Evolutionary conservation across 2,888 invertebrate species (phyloP).

Genomic region (Caenorhabditis angaria): DNA sequence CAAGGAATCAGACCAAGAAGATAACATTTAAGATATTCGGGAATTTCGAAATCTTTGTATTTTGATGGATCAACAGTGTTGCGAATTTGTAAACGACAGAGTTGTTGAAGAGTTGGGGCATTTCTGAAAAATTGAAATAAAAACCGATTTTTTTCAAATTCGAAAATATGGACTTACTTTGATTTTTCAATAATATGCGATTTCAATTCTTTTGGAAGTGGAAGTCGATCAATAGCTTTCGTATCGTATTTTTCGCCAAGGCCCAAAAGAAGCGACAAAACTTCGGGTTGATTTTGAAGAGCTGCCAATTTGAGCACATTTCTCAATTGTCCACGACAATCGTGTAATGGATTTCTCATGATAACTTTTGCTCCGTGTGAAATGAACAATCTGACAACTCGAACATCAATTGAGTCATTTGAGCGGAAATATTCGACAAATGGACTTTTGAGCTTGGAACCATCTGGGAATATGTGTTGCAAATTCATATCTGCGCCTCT

Average conservation of each 20-base stretch:
- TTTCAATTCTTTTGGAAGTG: constrained; percentile 52
- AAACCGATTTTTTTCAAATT: neutral
- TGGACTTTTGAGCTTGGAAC: constrained; percentile 63
- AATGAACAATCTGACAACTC: constrained; percentile 58
- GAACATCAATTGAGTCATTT: constrained; percentile 53
- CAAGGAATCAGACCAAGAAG: constrained; percentile 57
- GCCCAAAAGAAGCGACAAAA: constrained; percentile 53
- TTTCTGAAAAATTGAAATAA: constrained; percentile 43
- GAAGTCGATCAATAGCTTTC: constrained; percentile 57
- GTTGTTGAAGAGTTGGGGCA: constrained; percentile 57
- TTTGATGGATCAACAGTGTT: constrained; percentile 44
- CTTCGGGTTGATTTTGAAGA: constrained; percentile 54
- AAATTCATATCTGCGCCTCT: constrained; percentile 66
- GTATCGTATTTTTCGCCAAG: constrained; percentile 59
- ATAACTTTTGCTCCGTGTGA: constrained; percentile 62
- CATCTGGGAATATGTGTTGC: constrained; percentile 56
- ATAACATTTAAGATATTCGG: constrained; percentile 50
- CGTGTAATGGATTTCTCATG: constrained; percentile 56
- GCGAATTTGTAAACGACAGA: constrained; percentile 55
- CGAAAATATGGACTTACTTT: constrained; percentile 24
- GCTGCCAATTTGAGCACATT: constrained; percentile 58
- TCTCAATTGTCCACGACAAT: constrained; percentile 64
- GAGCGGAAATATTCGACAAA: constrained; percentile 61
- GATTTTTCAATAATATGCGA: constrained; percentile 46
- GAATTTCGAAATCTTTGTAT: constrained; percentile 53